Conservation (phyloP, 2,113 vertebrate genomes). For the Xenopus tropicalis region DNA sequence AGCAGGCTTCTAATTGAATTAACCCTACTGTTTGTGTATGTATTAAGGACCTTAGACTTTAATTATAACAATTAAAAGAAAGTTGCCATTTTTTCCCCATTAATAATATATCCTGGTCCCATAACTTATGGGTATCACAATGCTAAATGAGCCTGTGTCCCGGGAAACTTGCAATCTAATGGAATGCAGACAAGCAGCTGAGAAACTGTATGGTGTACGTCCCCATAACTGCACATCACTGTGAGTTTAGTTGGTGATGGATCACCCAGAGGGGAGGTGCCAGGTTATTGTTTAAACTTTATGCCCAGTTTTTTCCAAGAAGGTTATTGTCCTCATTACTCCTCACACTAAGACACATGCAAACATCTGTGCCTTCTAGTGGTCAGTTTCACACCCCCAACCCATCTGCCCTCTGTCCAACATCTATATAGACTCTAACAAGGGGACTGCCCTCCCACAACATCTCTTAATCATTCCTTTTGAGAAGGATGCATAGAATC, state of each 20-base stretch:
- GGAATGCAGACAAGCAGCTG: no score
- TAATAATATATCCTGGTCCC: no score
- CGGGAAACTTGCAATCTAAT: background rate
- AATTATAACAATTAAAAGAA: no score
- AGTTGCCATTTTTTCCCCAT: no score
- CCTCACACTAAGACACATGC: background rate
- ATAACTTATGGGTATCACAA: no score
- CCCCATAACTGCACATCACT: background rate
- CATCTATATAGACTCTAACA: constrained; percentile 1
- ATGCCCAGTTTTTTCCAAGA: background rate
- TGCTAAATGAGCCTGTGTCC: no score
- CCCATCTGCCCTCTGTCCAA: background rate
- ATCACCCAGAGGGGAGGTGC: background rate
- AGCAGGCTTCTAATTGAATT: no score
- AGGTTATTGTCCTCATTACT: constrained; percentile 4
- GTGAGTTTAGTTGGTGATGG: background rate
- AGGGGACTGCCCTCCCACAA: background rate
- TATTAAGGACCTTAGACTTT: no score
- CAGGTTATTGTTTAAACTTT: background rate
- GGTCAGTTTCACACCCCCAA: background rate
- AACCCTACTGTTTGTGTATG: no score
- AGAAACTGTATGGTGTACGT: no score
- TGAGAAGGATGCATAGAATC: constrained; percentile 6
- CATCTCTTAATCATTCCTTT: background rate
- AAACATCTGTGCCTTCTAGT: constrained; percentile 22